Conservation (phyloP, 2,797 vertebrate genomes). For the Gephyroberyx darwinii region DNA sequence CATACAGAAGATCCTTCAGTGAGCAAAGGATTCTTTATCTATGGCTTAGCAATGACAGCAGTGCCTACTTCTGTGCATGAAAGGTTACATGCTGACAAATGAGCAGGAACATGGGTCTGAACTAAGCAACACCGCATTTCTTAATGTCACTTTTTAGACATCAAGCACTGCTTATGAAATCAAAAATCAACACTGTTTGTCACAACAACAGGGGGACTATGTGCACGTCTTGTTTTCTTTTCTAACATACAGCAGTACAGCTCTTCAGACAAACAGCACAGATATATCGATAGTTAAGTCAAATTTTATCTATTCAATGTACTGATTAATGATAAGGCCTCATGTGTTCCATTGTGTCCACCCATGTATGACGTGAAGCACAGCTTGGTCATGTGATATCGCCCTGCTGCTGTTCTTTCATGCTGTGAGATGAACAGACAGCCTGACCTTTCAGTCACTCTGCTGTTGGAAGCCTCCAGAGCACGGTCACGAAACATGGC, state of each 20-base stretch:
- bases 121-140: conserved; percentile 36
- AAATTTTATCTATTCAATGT: conserved; percentile 37
- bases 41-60: conserved; percentile 51
- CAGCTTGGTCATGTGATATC: conserved; percentile 60
- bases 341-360: conserved; percentile 34
- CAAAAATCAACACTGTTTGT: conserved; percentile 38
- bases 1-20: conserved; percentile 12
- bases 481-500: conserved; percentile 53
- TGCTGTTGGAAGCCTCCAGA: conserved; percentile 63
- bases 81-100: conserved; percentile 61
- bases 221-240: conserved; percentile 19
- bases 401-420: conserved; percentile 63
- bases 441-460: conserved; percentile 78
- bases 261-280: conserved; percentile 15
- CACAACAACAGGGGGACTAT: conserved; percentile 26
- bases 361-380: conserved; percentile 46
- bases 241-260: conserved; percentile 6
- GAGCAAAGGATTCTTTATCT: conserved; percentile 48
- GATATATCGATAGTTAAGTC: conserved; percentile 21
- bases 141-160: conserved; percentile 47
- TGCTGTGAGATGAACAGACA: conserved; percentile 74
- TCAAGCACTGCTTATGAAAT: conserved; percentile 49
- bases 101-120: conserved; percentile 39
- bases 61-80: conserved; percentile 43
- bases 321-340: conserved; percentile 50